These are phyloP conservation scores for Peromyscus attwateri DNA, from an alignment of 2,797 vertebrate species.

Conservation along the genomic window DNA sequence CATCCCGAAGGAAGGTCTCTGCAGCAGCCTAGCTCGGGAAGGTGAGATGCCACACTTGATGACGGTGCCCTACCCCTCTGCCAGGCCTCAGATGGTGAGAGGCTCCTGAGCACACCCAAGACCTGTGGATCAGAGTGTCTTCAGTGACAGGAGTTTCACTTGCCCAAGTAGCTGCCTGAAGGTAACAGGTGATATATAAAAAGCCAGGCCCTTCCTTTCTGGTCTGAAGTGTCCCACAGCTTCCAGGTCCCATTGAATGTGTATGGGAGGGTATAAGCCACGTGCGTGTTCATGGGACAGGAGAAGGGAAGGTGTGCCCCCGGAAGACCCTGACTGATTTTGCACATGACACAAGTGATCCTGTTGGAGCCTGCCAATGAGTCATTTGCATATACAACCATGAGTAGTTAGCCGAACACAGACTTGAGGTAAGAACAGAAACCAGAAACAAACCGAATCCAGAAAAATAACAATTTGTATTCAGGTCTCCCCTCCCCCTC, in stretches of 20 bases:
- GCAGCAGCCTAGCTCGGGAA: background rate
- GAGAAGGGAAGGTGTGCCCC: background rate
- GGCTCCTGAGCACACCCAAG: background rate
- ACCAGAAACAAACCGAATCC: slow-evolving; percentile 54
- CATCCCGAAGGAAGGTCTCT: background rate
- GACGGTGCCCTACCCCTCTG: background rate
- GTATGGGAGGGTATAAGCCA: rapidly evolving
- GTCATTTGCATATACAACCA: background rate
- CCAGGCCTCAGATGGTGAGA: background rate
- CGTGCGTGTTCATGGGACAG: rapidly evolving
- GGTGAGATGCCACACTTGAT: background rate
- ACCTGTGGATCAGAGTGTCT: background rate
- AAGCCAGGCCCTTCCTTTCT: background rate
- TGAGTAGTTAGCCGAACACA: slow-evolving; percentile 4
- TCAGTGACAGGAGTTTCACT: background rate
- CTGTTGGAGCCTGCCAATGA: background rate
- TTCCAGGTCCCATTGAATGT: background rate
- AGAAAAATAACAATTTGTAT: background rate
- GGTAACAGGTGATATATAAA: slow-evolving; percentile 25
- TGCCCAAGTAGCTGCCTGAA: background rate
- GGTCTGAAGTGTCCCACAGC: background rate
- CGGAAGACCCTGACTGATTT: background rate
- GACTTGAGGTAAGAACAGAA: slow-evolving; percentile 22
- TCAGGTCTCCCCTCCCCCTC: background rate
- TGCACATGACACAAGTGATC: background rate